Evolutionary conservation across 2,888 invertebrate genomes (phyloP), one percentile per base, ranked within the genome.

Genomic region (Nowickia ferox): DNA sequence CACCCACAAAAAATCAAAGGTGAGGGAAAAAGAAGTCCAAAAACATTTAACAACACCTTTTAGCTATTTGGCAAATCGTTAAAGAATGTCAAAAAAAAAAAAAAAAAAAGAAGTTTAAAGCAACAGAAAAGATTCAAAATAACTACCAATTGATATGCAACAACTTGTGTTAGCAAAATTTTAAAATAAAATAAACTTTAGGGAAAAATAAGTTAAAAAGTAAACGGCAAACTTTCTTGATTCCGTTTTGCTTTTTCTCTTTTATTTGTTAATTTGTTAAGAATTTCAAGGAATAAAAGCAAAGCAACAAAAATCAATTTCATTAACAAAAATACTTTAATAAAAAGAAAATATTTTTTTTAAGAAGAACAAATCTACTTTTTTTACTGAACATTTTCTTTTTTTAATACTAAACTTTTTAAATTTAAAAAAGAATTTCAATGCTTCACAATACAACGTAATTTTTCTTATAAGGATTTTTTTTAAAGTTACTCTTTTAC

Each of bases 31-130:
- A 55, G 48, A 57, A 59, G 48, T 30, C 30, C 61, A 53, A 17
- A 78, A 69, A 53, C 78, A 61, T 44, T 69, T 78, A 69, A 69
- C 51, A 76, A 63, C 65, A 76, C 65, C 65, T 65, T 76, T 68
- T 44, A 1, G 30, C 1, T 2, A 42, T 22, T 55, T 15, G 51
- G 17, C 17, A 17, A n/a, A 19, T 6, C 61, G 42, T 68, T 1
- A 55, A 22, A 40, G 44, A 15, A 2, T 30, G 30, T 30, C 30
- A 0, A 22, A 57, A 51, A 1, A 44, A 57, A 2, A 0, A 51
- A 22, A 57, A 51, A 1, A 44, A 57, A 2, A 0, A 51, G 69
- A 78, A 40, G n/a, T 51, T 44, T 38, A 44, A 78, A 61, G 61
- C 42, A 53, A 51, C 9, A 57, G 38, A 30, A 15, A 53, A 22